Base-by-base conservation (phyloP, 2,888 invertebrate species). In the Calliphora vomitoria region DNA sequence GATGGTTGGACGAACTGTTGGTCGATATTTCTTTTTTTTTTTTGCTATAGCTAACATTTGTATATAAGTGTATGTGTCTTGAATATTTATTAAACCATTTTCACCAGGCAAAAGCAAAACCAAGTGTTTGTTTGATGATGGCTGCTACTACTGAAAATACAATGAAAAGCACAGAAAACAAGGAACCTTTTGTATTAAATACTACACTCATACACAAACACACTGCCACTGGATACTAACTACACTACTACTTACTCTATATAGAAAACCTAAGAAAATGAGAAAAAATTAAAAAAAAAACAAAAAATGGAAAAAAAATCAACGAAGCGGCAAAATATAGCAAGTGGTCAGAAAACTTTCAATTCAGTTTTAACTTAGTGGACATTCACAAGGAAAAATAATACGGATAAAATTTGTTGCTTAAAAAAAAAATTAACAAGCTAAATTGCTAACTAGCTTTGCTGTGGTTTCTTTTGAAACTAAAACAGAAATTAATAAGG, bases 321-420 rank as follows among this genome's bases (percentile, higher is more conserved):
- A 79, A 82, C 85, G 85, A 64, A 82, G 87, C 83, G 87, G 87
- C 87, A 87, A 87, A 87, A 78, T 78, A 82, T 87, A 74, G 87
- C 87, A 82, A 85, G 87, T 87, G 87, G 87, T 87, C 87, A 87
- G 85, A 87, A 85, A 85, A 87, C 78, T 87, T 87, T 85, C 87
- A 87, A 82, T 87, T 87, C 87, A 85, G 87, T 87, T 87, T 87
- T 75, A 85, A 82, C 87, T 79, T 85, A 87, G 87, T 87, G 87
- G 87, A 87, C 87, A 87, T 68, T 82, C 85, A 87, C 75, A 82
- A 79, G 87, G 82, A 76, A 85, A 85, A 75, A 69, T 74, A 47
- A 82, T 58, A 66, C 78, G 86, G 81, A 84, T 86, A 88, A 80
- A 75, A 60, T 74, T 71, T 60, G 25, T 69, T 68, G 18, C 20